Base-by-base conservation (phyloP, 2,797 vertebrate genomes). In the Peromyscus attwateri region DNA sequence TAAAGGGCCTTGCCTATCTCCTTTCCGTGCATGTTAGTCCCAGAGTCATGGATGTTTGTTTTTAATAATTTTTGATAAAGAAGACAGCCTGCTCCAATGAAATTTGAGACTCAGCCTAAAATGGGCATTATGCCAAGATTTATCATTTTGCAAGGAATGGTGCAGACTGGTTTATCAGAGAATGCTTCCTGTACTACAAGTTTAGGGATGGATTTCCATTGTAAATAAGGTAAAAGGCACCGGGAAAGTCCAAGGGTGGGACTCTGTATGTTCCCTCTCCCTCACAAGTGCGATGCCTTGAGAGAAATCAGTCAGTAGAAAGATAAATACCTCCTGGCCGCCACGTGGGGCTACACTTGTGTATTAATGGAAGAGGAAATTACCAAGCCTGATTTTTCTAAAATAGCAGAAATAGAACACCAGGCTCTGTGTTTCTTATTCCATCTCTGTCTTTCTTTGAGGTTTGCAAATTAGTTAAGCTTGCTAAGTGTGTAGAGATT, bases 241-340 rank as follows among this genome's bases (percentile, higher is more conserved):
- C 94, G 95, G 62, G 89, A 96, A 87, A 82, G 80, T 90, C 81
- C 81, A 17, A 71, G 60, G 66, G 84, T 92, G 52, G 66, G 73
- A 57, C 93, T 85, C 43, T 95, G 55, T 71, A 27, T 57, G 92
- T 89, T 92, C 95, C 64, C 89, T 89, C 55, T 95, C 71, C 96
- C 87, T 96, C 87, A 73, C 62, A 96, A 92, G 83, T 82, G 64
- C 8, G 89, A 66, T 52, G 37, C 85, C 95, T 98, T 89, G 87
- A 95, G 95, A 97, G 91, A 97, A 98, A 97, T 71, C n/a, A 80
- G 77, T 91, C 89, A 92, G 92, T n/a, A 96, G 77, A 92, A 95
- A 91, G 91, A 96, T 95, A 68, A 97, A 96, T 95, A 97, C 97
- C 97, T 95, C 57, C 87, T 1, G 52, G 52, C 64, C 77, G 52